phyloP scores from a whole-genome alignment of 2,797 vertebrate species.

The Coilia nasus region DNA sequence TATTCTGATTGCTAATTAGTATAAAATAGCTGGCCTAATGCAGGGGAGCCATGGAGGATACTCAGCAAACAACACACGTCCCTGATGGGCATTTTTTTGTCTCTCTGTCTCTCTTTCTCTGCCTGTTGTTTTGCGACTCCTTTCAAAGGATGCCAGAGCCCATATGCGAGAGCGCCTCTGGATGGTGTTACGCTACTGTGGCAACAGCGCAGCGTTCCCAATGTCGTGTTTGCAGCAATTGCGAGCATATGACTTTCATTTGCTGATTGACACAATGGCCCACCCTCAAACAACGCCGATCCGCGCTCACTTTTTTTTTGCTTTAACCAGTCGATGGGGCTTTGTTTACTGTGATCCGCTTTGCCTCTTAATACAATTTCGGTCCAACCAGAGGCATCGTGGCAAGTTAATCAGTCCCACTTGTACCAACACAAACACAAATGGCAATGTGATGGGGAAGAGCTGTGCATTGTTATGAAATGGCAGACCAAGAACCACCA shows the following conservation, averaged over 20 bases:
- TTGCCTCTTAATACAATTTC: conserved; percentile 22
- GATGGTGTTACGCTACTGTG: conserved; percentile 57
- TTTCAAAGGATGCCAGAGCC: conserved; percentile 57
- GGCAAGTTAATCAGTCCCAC: conserved; percentile 18
- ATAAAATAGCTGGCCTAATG: conserved; percentile 61
- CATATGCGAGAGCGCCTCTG: conserved; percentile 55
- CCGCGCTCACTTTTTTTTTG: background rate
- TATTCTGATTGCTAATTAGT: conserved; percentile 74
- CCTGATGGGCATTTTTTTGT: conserved; percentile 57
- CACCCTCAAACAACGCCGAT: conserved; percentile 1
- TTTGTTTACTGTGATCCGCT: conserved; percentile 14
- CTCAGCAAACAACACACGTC: conserved; percentile 64
- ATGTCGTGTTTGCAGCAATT: conserved; percentile 25
- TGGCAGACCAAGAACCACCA: background rate
- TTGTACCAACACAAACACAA: conserved; percentile 20
- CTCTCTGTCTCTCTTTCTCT: conserved; percentile 24
- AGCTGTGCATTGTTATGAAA: background rate
- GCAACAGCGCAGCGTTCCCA: conserved; percentile 47
- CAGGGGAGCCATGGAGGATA: conserved; percentile 70
- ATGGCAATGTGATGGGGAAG: background rate
- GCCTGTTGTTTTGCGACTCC: conserved; percentile 49
- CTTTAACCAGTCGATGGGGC: background rate
- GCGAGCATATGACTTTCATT: conserved; percentile 13
- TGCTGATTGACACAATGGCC: conserved; percentile 20
- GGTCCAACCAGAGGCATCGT: background rate